phyloP scores from a whole-genome alignment of 2,888 invertebrate genomes.

The Cataglyphis rosenhaueri region DNA sequence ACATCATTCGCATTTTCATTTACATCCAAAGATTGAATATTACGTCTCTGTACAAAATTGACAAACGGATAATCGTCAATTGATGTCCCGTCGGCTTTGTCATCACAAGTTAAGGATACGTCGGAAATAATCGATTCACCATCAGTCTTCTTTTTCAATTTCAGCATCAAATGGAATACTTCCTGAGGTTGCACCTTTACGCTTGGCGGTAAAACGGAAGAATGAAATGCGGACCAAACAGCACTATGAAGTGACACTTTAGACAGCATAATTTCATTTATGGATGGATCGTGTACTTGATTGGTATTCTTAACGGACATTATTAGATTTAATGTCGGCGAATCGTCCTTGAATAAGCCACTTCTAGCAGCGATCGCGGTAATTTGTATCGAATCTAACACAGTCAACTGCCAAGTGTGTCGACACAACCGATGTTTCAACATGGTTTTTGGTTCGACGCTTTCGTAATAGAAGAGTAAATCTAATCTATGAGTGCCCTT shows the following conservation, averaged over 20 bases:
- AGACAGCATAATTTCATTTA: slow-evolving; percentile 87
- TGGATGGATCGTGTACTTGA: slow-evolving; percentile 88
- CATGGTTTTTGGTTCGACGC: slow-evolving; percentile 83
- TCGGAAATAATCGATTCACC: slow-evolving; percentile 80
- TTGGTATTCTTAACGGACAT: slow-evolving; percentile 90
- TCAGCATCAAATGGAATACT: slow-evolving; percentile 86
- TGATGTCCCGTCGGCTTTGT: slow-evolving; percentile 73
- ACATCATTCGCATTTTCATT: slow-evolving; percentile 71
- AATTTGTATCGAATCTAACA: slow-evolving; percentile 88
- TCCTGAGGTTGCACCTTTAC: slow-evolving; percentile 86
- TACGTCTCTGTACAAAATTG: slow-evolving; percentile 86
- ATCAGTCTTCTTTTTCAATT: slow-evolving; percentile 82
- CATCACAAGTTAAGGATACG: slow-evolving; percentile 79
- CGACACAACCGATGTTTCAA: slow-evolving; percentile 88
- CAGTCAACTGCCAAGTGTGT: slow-evolving; percentile 89
- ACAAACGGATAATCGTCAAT: slow-evolving; percentile 83
- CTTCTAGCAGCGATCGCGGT: slow-evolving; percentile 87
- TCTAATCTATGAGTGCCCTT: slow-evolving; percentile 89
- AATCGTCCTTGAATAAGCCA: slow-evolving; percentile 83
- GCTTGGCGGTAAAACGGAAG: slow-evolving; percentile 81
- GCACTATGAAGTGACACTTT: slow-evolving; percentile 88
- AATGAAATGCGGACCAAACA: slow-evolving; percentile 87
- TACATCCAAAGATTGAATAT: slow-evolving; percentile 77
- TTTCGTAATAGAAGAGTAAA: slow-evolving; percentile 91
- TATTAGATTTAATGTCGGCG: slow-evolving; percentile 88